Evolutionary conservation across 2,797 vertebrate species (phyloP).

Genomic region (Pteronotus mesoamericanus): DNA sequence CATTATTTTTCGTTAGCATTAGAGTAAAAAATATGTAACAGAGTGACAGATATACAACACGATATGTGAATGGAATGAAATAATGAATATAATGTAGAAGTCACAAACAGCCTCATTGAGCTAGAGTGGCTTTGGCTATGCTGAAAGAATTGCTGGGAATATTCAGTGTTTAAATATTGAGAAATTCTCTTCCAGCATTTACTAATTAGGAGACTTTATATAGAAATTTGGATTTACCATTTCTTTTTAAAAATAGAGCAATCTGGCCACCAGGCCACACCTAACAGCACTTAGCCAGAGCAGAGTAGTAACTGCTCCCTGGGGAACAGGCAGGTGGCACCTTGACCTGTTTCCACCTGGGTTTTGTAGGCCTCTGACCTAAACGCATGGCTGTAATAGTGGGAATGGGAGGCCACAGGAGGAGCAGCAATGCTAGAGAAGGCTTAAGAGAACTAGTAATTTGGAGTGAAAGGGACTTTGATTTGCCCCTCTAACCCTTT

Average conservation of each 20-base stretch:
- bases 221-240: not conserved
- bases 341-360: not conserved
- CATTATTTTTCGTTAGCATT: not conserved
- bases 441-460: not conserved
- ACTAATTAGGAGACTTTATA: not conserved
- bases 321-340: not conserved
- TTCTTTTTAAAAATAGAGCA: not conserved
- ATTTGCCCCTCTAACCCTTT: not conserved
- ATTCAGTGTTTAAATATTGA: not conserved
- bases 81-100: not conserved
- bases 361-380: not conserved
- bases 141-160: not conserved
- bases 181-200: not conserved
- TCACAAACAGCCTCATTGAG: not conserved
- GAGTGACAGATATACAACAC: not conserved
- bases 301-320: not conserved
- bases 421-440: not conserved
- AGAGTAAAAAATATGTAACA: not conserved
- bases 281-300: not conserved
- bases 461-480: not conserved
- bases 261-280: not conserved
- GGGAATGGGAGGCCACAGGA: not conserved
- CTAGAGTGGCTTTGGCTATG: not conserved
- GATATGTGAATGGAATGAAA: not conserved
- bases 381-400: not conserved